Percentiles rank a stretch among this genome's conserved stretches.
These are phyloP conservation scores for Branchellion lobata DNA, from an alignment of 2,888 invertebrate genomes.

Conservation along the genomic window DNA sequence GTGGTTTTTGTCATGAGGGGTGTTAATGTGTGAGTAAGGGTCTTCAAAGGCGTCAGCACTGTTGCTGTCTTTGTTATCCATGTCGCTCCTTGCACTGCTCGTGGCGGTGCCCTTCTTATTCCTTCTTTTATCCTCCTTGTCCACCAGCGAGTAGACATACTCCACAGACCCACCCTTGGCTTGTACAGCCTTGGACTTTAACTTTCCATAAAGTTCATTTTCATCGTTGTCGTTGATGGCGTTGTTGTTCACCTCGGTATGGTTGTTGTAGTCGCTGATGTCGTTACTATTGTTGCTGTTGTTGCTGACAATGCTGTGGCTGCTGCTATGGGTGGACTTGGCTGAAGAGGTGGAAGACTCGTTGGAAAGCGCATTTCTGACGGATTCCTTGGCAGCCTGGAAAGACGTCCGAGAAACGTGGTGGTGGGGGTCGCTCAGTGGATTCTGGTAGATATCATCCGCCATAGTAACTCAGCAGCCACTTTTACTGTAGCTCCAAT, in stretches of 20 bases:
- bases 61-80: neutral
- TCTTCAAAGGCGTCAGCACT: too few species aligned
- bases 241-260: neutral
- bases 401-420: neutral
- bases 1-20: neutral
- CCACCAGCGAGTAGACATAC: neutral
- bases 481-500: too few species aligned
- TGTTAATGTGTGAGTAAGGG: neutral
- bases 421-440: neutral
- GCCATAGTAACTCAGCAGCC: neutral
- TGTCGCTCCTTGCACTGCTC: too few species aligned
- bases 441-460: neutral
- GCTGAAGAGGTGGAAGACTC: too few species aligned
- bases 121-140: neutral
- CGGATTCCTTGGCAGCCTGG: neutral
- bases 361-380: neutral
- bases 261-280: neutral
- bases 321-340: too few species aligned
- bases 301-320: neutral
- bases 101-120: neutral
- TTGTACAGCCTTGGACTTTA: neutral
- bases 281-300: neutral
- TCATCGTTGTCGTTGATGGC: neutral
- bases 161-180: neutral
- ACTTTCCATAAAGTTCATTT: neutral